Percentiles rank a stretch among this genome's conserved stretches.
phyloP scores from a whole-genome alignment of 1,140 invertebrate genomes.

The Pseudomyrmex concolor region DNA sequence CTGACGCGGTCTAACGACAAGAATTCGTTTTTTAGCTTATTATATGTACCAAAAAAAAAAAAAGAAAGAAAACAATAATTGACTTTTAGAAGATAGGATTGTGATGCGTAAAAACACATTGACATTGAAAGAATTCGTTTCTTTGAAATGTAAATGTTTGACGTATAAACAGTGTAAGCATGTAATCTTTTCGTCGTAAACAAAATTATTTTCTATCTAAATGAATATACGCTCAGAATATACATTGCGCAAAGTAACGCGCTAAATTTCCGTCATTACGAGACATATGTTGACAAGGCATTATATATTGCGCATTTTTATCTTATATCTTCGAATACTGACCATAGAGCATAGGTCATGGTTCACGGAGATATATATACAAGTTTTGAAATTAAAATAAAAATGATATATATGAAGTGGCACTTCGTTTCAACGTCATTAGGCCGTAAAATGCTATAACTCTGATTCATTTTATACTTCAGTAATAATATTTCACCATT shows the following conservation, averaged over 20 bases:
- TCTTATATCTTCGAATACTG: background rate
- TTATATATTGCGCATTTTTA: background rate
- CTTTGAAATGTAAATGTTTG: no score
- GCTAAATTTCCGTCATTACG: background rate
- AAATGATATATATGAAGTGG: background rate
- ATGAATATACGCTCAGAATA: background rate
- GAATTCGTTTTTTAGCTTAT: slow-evolving; percentile 21
- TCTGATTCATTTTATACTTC: slow-evolving; percentile 34
- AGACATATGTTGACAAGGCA: no score
- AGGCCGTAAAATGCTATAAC: slow-evolving; percentile 8
- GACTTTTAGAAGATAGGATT: background rate
- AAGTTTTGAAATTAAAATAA: slow-evolving; percentile 36
- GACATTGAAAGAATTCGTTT: no score
- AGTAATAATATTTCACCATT: slow-evolving; percentile 41
- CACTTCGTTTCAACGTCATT: background rate
- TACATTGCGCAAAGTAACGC: background rate
- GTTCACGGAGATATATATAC: background rate
- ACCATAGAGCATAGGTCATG: slow-evolving; percentile 38
- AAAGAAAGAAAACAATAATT: no score
- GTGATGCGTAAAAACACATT: no score
- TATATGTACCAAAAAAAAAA: background rate
- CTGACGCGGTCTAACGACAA: slow-evolving; percentile 42
- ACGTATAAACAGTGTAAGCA: no score
- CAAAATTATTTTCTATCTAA: no score
- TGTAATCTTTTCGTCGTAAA: no score